Percentiles rank a stretch among this genome's conserved stretches.
phyloP scores from a whole-genome alignment of 2,888 invertebrate species.

The Lasioglossum leucozonium region DNA sequence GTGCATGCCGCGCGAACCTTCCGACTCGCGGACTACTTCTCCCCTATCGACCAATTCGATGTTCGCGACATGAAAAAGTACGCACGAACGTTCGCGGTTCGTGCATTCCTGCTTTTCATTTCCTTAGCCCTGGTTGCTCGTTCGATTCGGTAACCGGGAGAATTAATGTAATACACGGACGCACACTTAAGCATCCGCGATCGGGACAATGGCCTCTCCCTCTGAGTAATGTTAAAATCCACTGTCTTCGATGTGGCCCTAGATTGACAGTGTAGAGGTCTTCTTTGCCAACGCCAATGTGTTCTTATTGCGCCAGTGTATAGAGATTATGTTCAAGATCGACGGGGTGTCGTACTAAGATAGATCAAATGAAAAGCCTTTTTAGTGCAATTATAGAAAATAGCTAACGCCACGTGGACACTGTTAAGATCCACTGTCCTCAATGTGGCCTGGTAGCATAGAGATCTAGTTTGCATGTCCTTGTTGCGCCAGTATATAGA shows the following conservation, averaged over 20 bases:
- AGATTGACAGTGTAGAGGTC: neutral
- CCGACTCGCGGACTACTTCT: neutral
- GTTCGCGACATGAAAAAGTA: neutral
- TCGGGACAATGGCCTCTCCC: no score
- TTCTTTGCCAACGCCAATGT: neutral
- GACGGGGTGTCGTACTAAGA: neutral
- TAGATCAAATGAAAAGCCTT: no score
- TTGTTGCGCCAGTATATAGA: neutral
- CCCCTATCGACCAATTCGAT: neutral
- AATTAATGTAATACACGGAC: neutral
- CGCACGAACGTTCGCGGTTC: neutral
- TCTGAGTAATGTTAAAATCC: neutral
- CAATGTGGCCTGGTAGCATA: no score
- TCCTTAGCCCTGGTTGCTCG: neutral
- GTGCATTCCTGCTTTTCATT: neutral
- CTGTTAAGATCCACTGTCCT: no score
- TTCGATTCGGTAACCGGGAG: neutral
- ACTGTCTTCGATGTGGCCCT: neutral
- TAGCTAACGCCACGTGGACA: no score
- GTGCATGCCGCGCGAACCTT: neutral
- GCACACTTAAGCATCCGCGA: neutral
- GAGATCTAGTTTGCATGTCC: no score
- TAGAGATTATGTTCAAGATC: neutral
- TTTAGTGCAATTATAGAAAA: no score
- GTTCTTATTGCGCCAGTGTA: neutral